Percentiles rank a stretch among this genome's conserved stretches.
These are phyloP conservation scores for Scylla paramamosain DNA, from an alignment of 1,140 invertebrate genomes.

Conservation along the genomic window DNA sequence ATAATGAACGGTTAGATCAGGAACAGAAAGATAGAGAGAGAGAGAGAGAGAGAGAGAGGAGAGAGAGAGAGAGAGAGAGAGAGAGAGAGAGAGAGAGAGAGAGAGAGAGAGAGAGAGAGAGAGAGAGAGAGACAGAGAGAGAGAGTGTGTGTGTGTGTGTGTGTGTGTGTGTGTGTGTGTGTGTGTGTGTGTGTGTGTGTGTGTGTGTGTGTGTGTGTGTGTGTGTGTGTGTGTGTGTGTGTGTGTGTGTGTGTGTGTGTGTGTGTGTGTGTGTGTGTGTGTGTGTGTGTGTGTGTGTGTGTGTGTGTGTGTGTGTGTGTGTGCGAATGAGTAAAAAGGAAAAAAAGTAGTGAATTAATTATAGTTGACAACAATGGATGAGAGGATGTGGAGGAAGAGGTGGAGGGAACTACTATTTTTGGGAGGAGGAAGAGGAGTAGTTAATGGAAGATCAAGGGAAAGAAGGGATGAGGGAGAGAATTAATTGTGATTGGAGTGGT, in stretches of 20 bases:
- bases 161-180: no score
- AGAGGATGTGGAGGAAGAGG: not conserved
- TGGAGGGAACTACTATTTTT: no score
- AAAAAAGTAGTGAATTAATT: not conserved
- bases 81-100: slow-evolving; percentile 26
- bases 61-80: not conserved
- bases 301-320: not conserved
- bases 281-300: not conserved
- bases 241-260: not conserved
- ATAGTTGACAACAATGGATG: not conserved
- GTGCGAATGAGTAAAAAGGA: not conserved
- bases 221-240: no score
- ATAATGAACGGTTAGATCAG: not conserved
- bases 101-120: slow-evolving; percentile 28
- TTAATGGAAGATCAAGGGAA: not conserved
- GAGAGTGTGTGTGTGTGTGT: not conserved
- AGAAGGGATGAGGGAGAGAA: not conserved
- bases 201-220: no score
- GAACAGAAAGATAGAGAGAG: not conserved
- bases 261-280: not conserved
- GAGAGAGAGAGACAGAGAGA: not conserved
- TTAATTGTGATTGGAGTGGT: no score
- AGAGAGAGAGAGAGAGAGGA: not conserved
- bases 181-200: no score
- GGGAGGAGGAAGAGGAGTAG: not conserved